These are phyloP conservation scores for Epinephelus malabaricus DNA, from an alignment of 2,797 vertebrate genomes.

Conservation along the genomic window DNA sequence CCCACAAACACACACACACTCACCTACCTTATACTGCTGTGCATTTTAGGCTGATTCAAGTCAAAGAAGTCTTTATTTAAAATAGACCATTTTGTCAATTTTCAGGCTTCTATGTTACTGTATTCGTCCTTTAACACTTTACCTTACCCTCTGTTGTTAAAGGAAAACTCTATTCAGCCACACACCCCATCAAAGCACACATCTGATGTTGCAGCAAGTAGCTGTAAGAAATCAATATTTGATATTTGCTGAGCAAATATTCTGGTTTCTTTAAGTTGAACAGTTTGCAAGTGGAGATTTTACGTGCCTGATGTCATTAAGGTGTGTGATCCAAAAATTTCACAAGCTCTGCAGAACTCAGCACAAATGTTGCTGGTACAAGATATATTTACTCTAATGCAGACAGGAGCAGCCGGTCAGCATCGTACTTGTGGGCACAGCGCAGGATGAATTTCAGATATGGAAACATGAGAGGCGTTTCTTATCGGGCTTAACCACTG, in stretches of 20 bases:
- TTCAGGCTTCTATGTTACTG: too few relatives aligned
- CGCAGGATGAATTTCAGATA: conserved; percentile 20
- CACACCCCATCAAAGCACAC: not conserved
- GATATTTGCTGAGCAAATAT: not conserved
- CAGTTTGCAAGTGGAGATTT: conserved; percentile 5
- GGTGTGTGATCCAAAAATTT: conserved; percentile 4
- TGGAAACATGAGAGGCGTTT: conserved; percentile 21
- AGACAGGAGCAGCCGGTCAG: conserved; percentile 22
- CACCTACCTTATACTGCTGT: not conserved
- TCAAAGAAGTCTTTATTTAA: not conserved
- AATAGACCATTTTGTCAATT: not conserved
- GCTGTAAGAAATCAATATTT: not conserved
- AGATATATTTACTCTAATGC: conserved; percentile 35
- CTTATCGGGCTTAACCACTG: not conserved
- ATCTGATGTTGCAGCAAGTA: not conserved
- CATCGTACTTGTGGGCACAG: conserved; percentile 2
- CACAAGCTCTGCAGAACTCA: not conserved
- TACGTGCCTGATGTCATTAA: not conserved
- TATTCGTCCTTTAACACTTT: not conserved
- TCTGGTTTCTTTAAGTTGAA: not conserved
- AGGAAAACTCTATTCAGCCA: not conserved
- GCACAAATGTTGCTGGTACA: conserved; percentile 25
- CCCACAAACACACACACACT: not conserved
- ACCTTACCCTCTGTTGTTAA: not conserved
- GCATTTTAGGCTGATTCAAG: not conserved